Conservation (phyloP, 2,797 vertebrate genomes). For the Crypturellus tataupa region DNA sequence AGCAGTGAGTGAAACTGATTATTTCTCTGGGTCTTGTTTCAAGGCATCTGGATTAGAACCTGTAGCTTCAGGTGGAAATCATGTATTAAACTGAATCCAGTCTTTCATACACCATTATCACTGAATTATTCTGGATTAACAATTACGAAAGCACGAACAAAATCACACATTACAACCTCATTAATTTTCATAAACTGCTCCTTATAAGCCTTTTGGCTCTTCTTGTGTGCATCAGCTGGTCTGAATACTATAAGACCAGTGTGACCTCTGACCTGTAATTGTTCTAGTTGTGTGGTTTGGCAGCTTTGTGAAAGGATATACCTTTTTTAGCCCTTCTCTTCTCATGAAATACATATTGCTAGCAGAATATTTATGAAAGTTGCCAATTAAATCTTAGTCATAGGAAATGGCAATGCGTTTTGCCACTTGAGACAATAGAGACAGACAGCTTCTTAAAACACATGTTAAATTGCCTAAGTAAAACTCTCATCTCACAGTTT, state of each 20-base stretch:
- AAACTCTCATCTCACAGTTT: not conserved
- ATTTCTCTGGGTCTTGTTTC: not conserved
- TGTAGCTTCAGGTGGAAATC: not conserved
- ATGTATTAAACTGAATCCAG: not conserved
- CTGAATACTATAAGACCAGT: not conserved
- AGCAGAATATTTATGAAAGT: not conserved
- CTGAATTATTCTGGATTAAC: not conserved
- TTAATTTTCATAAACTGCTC: not conserved
- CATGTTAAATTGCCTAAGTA: not conserved
- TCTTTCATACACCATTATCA: not conserved
- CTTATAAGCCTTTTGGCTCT: not conserved
- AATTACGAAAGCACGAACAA: not conserved
- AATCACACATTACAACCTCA: not conserved
- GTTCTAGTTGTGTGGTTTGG: not conserved
- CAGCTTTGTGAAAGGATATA: not conserved
- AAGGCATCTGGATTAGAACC: not conserved
- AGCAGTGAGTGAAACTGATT: conserved; percentile 84
- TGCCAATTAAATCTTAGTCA: not conserved
- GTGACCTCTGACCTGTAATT: not conserved
- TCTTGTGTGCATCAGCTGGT: not conserved
- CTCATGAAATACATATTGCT: not conserved
- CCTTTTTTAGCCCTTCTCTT: not conserved
- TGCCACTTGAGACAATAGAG: not conserved
- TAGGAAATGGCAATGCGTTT: not conserved
- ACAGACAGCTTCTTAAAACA: not conserved